Evolutionary conservation across 2,888 invertebrate species (phyloP), one percentile per base, ranked within the genome.

Genomic region (Nebria salina): DNA sequence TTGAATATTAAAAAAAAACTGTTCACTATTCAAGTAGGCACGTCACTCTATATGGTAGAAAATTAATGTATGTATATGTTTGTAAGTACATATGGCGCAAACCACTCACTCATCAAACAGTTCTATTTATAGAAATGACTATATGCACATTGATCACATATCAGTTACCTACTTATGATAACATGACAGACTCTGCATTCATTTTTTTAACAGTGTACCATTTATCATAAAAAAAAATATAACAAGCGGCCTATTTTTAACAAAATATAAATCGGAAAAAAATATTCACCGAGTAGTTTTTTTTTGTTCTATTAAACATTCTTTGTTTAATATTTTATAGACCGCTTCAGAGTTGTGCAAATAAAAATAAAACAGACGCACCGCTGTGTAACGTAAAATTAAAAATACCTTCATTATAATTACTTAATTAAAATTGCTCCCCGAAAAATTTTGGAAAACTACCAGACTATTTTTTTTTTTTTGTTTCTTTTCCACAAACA

Each of bases 81-180:
- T 54, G 13, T 54, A 15, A 15, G 70, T 70, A 70, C 70, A 70
- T 70, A 70, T 70, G 70, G 70, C 70, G 70, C 70, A 15, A 70
- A 70, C 25, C 70, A 70, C 25, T 70, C 70, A 70, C 25, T 70
- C 70, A 65, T 65, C 65, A 75, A 25, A 65, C 75, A 75, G 26
- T n/a, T 72, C 72, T 77, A 77, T 77, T 72, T 72, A 34, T 77
- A 77, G 77, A 77, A 13, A 54, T 77, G 77, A 77, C n/a, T 26
- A n/a, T 72, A 77, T 64, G 26, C 25, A 77, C 54, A 77, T 70
- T 77, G 76, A 77, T 25, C 64, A 77, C 26, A 72, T 72, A 77
- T 77, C 72, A 70, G 54, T 72, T 13, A 70, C 42, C 64, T 65
- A 64, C 54, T 25, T 42, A 43, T 72, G 13, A 73, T 54, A 54